phyloP scores from a whole-genome alignment of 2,888 invertebrate genomes.

The Baronia brevicornis region DNA sequence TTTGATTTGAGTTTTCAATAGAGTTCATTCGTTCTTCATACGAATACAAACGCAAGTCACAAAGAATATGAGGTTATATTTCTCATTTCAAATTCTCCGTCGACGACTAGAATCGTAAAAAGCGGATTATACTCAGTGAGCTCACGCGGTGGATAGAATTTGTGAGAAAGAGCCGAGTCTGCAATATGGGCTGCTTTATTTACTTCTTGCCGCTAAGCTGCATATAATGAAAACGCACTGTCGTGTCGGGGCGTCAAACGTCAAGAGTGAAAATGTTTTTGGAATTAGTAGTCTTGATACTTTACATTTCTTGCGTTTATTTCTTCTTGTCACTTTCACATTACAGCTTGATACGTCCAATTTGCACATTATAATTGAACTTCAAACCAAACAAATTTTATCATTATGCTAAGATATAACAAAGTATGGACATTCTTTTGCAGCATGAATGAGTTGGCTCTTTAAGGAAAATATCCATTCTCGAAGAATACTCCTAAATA shows the following conservation, averaged over 20 bases:
- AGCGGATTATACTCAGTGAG: slow-evolving; percentile 67
- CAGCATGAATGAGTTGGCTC: no score
- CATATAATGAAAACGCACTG: slow-evolving; percentile 76
- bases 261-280: slow-evolving; percentile 49
- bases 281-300: slow-evolving; percentile 37
- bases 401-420: no score
- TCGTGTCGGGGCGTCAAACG: slow-evolving; percentile 63
- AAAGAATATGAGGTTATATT: slow-evolving; percentile 66
- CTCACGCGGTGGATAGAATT: slow-evolving; percentile 60
- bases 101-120: slow-evolving; percentile 71
- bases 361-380: no score
- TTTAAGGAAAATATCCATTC: no score
- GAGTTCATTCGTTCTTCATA: slow-evolving; percentile 53
- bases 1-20: slow-evolving; percentile 22
- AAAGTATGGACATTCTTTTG: no score
- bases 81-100: slow-evolving; percentile 70
- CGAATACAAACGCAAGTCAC: slow-evolving; percentile 44
- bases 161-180: slow-evolving; percentile 61
- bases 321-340: slow-evolving; percentile 1
- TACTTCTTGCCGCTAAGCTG: slow-evolving; percentile 70
- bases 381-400: no score
- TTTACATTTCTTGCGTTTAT: slow-evolving; percentile 14
- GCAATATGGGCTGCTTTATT: slow-evolving; percentile 72
- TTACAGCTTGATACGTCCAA: no score
- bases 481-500: no score